A percentile compares a stretch with the other conserved stretches of the same genome.
These are phyloP conservation scores for Argyrosomus japonicus DNA, from an alignment of 2,113 vertebrate species.

Conservation along the genomic window DNA sequence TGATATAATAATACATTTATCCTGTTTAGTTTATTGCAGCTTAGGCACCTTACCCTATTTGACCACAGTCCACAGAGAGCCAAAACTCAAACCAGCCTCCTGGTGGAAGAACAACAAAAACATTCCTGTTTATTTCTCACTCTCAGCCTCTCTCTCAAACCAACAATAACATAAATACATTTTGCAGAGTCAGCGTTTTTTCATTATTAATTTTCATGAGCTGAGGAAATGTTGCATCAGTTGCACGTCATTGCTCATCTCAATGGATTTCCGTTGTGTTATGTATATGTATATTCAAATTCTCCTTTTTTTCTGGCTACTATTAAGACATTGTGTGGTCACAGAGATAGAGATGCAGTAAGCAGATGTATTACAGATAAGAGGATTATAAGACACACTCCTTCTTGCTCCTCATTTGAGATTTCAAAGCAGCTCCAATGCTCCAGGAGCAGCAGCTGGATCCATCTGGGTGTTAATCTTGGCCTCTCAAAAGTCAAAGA, in stretches of 20 bases:
- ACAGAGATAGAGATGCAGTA: conserved; percentile 35
- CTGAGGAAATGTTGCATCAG: background rate
- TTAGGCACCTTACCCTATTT: background rate
- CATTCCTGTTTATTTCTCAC: background rate
- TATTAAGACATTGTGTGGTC: conserved; percentile 49
- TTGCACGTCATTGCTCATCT: background rate
- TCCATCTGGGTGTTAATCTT: conserved; percentile 68
- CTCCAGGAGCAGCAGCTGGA: conserved; percentile 61
- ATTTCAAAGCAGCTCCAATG: conserved; percentile 70
- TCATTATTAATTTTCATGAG: conserved; percentile 1
- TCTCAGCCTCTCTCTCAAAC: background rate
- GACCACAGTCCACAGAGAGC: background rate
- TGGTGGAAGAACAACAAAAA: background rate
- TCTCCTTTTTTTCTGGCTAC: conserved; percentile 1
- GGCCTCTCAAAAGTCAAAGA: conserved; percentile 70
- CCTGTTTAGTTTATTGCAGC: background rate
- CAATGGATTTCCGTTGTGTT: background rate
- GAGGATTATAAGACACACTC: conserved; percentile 60
- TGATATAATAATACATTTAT: background rate
- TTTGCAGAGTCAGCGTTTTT: background rate
- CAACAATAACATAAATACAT: background rate
- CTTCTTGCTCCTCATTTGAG: conserved; percentile 69
- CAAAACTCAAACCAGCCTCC: conserved; percentile 3
- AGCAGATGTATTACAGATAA: conserved; percentile 71
- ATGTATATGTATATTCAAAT: background rate